Evolutionary conservation across 2,797 vertebrate genomes (phyloP), one percentile per base, ranked within the genome.

Genomic region (Salarias fasciatus): DNA sequence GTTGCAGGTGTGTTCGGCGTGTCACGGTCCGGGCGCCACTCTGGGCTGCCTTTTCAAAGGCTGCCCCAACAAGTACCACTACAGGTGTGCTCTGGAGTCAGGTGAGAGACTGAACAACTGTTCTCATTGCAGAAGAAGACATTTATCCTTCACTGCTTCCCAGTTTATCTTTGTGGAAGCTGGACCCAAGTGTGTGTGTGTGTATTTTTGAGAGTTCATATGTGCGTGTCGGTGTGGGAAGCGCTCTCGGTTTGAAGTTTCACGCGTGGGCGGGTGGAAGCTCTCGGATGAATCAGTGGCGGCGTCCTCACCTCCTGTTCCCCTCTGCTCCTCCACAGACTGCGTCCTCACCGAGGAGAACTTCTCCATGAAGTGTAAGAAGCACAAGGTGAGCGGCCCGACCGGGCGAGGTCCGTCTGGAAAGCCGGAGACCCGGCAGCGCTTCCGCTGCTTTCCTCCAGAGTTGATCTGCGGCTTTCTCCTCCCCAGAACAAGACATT

Each of bases 351-450:
- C 91, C 12, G 92, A 94, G 68, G 92, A 94, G 2, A 93, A 93
- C 46, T 92, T 93, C 85, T 93, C 93, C 71, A 93, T 94, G 90
- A 94, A 91, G 81, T 94, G 93, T 86, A 92, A 80, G 72, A 94
- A 91, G 88, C 93, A 94, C 90, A 93, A 92, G 92, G 93, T 94
- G 86, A 78, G 80, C 13, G 29, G 29, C 31, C 33, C 2, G 6
- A 9, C 33, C 1, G 6, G 33, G 35, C 33, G 2, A 35, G 33
- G 35, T 24, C 18, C 3, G 18, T 3, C 18, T 24, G 18, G 18
- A 2, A 24, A 24, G 18, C 18, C n/a, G n/a, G n/a, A n/a, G n/a
- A n/a, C n/a, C n/a, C n/a, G n/a, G 18, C 18, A 2, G 3, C 18
- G 18, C 18, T 24, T 18, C 3, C 18, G 3, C 18, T 18, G 18